phyloP scores from a whole-genome alignment of 2,113 vertebrate genomes.

The Antechinus stuartii region DNA sequence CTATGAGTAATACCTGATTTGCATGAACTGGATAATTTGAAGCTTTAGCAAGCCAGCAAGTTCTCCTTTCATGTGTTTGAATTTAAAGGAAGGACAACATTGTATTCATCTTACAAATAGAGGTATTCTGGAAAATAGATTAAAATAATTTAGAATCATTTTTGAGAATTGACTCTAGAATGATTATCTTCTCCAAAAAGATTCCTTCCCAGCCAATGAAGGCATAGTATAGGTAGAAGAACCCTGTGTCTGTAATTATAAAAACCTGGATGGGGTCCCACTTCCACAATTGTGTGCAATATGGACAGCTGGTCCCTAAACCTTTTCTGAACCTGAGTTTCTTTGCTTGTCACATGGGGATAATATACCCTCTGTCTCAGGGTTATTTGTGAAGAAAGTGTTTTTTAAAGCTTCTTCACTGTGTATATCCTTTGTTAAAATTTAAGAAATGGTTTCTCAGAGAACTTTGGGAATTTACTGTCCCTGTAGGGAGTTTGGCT shows the following conservation, averaged over 20 bases:
- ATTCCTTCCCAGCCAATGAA: background rate
- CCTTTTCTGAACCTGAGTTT: background rate
- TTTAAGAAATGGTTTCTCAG: background rate
- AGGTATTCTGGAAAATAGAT: background rate
- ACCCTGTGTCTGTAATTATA: background rate
- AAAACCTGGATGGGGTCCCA: background rate
- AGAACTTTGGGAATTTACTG: background rate
- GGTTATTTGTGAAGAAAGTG: background rate
- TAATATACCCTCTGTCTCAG: background rate
- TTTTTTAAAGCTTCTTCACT: background rate
- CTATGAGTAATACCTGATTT: background rate
- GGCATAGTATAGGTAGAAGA: background rate
- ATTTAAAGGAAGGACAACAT: background rate
- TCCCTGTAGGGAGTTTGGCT: background rate
- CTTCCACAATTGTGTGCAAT: too few species aligned
- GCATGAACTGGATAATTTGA: background rate
- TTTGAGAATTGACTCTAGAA: background rate
- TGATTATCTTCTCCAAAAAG: background rate
- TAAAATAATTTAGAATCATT: background rate
- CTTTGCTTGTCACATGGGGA: background rate
- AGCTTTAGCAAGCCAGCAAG: background rate
- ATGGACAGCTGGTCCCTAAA: background rate
- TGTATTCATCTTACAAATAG: background rate
- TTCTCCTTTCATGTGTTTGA: background rate
- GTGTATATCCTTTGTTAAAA: background rate